Conservation (phyloP, 2,797 vertebrate species). For the Micromesistius poutassou region DNA sequence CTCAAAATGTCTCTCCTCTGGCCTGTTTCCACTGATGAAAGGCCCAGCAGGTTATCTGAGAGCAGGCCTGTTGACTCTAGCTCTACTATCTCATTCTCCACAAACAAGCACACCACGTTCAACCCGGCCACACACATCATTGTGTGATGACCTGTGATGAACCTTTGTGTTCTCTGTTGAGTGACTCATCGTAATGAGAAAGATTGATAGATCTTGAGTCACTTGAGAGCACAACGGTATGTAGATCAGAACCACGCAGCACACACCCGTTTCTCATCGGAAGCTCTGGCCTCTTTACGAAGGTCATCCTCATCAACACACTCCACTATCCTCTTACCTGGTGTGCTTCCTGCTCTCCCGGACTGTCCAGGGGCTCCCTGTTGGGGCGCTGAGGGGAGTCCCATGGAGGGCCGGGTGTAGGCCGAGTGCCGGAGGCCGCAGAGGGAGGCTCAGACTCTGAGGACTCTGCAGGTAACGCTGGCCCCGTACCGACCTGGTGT, state of each 20-base stretch:
- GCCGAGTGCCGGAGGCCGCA: conserved; percentile 20
- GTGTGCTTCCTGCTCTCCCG: conserved; percentile 10
- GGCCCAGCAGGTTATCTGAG: background rate
- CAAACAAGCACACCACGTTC: conserved; percentile 3
- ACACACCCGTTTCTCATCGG: too few species aligned
- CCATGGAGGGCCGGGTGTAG: background rate
- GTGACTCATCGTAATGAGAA: background rate
- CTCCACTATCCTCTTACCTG: conserved; percentile 12
- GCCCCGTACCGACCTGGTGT: conserved; percentile 36
- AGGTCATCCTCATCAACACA: conserved; percentile 17
- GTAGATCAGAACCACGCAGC: too few species aligned
- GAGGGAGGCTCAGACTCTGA: conserved; percentile 17
- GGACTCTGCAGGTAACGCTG: conserved; percentile 24
- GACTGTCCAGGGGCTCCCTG: conserved; percentile 29
- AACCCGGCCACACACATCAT: background rate
- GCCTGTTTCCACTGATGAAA: conserved; percentile 12
- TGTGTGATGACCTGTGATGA: background rate
- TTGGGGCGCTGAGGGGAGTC: conserved; percentile 31
- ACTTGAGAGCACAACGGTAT: too few species aligned
- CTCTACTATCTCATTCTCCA: conserved; percentile 23
- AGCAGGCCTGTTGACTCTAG: conserved; percentile 13
- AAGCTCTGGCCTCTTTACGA: too few species aligned
- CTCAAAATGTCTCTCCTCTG: background rate
- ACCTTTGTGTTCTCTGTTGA: background rate
- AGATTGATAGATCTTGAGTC: too few species aligned